phyloP scores from a whole-genome alignment of 2,888 invertebrate genomes.

The Morpho helenor region DNA sequence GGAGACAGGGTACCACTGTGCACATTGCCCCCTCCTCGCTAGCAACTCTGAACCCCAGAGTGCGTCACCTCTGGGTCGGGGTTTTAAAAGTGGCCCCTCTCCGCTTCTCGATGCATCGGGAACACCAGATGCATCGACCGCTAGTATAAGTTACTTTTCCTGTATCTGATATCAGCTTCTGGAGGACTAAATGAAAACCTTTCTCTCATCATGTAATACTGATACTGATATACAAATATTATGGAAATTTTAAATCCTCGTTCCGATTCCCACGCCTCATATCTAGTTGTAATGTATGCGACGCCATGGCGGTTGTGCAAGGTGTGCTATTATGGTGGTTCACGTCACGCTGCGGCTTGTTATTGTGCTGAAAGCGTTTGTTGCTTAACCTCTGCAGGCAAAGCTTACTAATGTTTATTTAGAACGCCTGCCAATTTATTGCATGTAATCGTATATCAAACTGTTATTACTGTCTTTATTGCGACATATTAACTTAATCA shows the following conservation, averaged over 20 bases:
- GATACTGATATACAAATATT: slow-evolving; percentile 58
- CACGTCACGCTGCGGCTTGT: slow-evolving; percentile 44
- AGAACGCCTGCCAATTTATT: slow-evolving; percentile 14
- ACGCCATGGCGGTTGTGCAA: slow-evolving; percentile 47
- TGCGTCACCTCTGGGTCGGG: too few relatives aligned
- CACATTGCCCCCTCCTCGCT: too few relatives aligned
- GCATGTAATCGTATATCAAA: slow-evolving; percentile 2
- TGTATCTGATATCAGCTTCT: slow-evolving; percentile 12
- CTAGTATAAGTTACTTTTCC: background rate
- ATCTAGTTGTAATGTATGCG: slow-evolving; percentile 57
- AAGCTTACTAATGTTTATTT: slow-evolving; percentile 13
- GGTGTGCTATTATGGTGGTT: slow-evolving; percentile 43
- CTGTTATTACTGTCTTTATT: slow-evolving; percentile 1
- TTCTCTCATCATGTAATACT: slow-evolving; percentile 46
- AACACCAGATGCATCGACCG: too few relatives aligned
- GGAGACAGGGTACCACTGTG: too few relatives aligned
- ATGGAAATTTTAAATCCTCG: slow-evolving; percentile 60
- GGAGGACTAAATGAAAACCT: background rate
- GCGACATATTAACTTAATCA: background rate
- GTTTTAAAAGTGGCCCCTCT: too few relatives aligned
- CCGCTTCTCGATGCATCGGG: too few relatives aligned
- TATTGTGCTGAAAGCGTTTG: slow-evolving; percentile 35
- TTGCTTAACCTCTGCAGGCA: slow-evolving; percentile 26
- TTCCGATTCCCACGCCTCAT: slow-evolving; percentile 64
- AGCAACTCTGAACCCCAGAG: too few relatives aligned